Evolutionary conservation across 2,113 vertebrate genomes (phyloP).

Genomic region (Oxygymnocypris stewartii): DNA sequence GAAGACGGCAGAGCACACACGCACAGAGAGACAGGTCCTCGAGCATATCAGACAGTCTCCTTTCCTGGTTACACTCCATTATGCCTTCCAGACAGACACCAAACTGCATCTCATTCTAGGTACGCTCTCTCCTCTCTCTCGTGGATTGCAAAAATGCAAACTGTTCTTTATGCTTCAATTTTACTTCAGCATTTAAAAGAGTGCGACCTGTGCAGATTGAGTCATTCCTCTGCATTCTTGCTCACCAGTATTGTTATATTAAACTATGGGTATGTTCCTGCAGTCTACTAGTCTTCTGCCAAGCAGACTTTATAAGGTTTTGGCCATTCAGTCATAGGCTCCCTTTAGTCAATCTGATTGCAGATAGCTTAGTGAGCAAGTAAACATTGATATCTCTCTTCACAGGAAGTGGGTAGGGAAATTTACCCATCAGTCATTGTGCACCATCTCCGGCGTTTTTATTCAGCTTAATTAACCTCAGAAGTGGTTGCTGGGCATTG

Average conservation of each 20-base stretch:
- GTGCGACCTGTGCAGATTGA: background rate
- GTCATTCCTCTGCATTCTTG: background rate
- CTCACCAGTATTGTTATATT: background rate
- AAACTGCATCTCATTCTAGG: constrained; percentile 97
- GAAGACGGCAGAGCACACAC: constrained; percentile 94
- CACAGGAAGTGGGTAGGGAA: background rate
- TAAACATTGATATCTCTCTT: background rate
- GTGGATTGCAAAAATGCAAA: background rate
- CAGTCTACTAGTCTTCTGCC: background rate
- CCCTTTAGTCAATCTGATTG: background rate
- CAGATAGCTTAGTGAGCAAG: background rate
- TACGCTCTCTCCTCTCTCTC: constrained; percentile 53
- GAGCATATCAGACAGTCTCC: constrained; percentile 95
- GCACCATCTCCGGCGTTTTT: constrained; percentile 1
- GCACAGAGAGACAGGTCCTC: constrained; percentile 91
- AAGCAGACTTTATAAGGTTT: background rate
- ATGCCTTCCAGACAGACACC: constrained; percentile 97
- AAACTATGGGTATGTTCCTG: background rate
- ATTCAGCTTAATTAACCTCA: constrained; percentile 4
- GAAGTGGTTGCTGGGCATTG: background rate
- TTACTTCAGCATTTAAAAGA: background rate
- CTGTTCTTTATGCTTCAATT: background rate
- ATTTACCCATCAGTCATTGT: background rate
- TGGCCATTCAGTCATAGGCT: background rate
- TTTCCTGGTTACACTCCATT: constrained; percentile 93